Conservation (phyloP, 1,140 invertebrate species). For the Cyrtorhinus lividipennis region DNA sequence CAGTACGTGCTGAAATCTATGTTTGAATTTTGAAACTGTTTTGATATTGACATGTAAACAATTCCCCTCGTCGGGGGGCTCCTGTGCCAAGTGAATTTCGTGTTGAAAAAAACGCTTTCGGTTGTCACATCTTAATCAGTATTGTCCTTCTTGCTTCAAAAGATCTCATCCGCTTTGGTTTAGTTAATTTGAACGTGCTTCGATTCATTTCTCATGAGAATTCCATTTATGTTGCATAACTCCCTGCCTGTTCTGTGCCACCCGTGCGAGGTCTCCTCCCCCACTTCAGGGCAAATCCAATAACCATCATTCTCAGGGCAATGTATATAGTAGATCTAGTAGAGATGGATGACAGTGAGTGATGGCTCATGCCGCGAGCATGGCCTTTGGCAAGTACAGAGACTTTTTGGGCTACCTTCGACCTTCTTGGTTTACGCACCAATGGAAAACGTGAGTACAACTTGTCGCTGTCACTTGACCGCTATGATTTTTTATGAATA, state of each 20-base stretch:
- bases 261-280: background rate
- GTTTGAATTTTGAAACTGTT: background rate
- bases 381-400: conserved; percentile 10
- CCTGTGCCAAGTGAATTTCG: background rate
- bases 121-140: too few relatives aligned
- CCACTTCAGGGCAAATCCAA: background rate
- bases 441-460: conserved; percentile 1
- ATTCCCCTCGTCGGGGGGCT: background rate
- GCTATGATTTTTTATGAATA: too few relatives aligned
- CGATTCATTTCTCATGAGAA: too few relatives aligned
- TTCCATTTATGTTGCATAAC: too few relatives aligned
- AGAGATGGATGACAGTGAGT: background rate
- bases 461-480: too few relatives aligned
- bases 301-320: background rate
- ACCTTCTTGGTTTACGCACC: background rate
- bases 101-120: background rate
- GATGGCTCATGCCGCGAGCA: conserved; percentile 6
- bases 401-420: conserved; percentile 3
- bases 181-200: too few relatives aligned
- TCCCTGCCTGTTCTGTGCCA: too few relatives aligned
- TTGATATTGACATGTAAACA: conserved; percentile 1
- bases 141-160: too few relatives aligned
- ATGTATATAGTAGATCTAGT: background rate
- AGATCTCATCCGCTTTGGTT: too few relatives aligned
- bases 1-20: background rate